Evolutionary conservation across 2,888 invertebrate species (phyloP), one percentile per base, ranked within the genome.

Genomic region (Dasysyrphus albostriatus): DNA sequence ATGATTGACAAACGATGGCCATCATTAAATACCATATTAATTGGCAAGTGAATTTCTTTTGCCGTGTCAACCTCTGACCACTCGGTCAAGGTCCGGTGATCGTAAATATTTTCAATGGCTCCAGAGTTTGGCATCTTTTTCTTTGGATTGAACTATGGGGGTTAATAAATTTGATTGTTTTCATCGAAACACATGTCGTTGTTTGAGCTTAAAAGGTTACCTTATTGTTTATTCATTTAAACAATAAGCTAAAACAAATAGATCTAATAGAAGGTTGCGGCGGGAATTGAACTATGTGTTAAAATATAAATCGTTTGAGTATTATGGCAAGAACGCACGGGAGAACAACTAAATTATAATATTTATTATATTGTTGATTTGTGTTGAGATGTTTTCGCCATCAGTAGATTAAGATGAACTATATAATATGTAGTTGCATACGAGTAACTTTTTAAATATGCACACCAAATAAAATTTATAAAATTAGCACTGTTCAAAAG

Each of bases 11-110:
- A 94, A 90, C 96, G 93, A 91, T 97, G 97, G 0, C 97, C 97
- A 88, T 96, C 96, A 91, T 97, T 97, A 92, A 98, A 98, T 44
- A 94, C 93, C 97, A 98, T 97, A 89, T 97, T 96, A 90, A 92
- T 91, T n/a, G 93, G 91, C 49, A 91, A 89, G 70, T 92, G 91
- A 89, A 90, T 91, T 19, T 88, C 87, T 42, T 82, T 82, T n/a
- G 79, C 70, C 58, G 91, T 92, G 29, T 84, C 88, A 54, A 92
- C 91, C 88, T 91, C 90, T 32, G 91, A 92, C 92, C 92, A 92
- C 89, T 92, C 92, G 44, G 88, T 89, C 61, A 92, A 81, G 44
- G 89, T 89, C n/a, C 92, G 91, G 90, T 92, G 92, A 89, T 93
- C 93, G 79, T 91, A 92, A 79, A 92, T 90, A 84, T 91, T 89